phyloP scores from a whole-genome alignment of 2,797 vertebrate genomes.

The Paguma larvata region DNA sequence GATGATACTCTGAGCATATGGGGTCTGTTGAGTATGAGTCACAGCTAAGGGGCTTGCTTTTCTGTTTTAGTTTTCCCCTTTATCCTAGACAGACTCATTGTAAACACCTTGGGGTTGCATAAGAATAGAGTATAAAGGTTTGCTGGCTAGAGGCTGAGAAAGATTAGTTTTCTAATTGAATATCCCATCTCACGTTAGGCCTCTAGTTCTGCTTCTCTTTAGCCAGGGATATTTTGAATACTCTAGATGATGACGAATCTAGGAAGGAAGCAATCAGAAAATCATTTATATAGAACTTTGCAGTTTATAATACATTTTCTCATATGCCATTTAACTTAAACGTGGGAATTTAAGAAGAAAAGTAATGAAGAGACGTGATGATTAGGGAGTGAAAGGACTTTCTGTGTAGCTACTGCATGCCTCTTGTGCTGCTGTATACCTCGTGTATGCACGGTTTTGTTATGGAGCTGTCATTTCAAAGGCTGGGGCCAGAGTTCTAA shows the following conservation, averaged over 20 bases:
- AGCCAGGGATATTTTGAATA: background rate
- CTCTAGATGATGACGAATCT: background rate
- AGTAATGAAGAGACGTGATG: background rate
- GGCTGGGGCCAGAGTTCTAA: background rate
- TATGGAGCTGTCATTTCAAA: background rate
- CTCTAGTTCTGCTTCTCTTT: slow-evolving; percentile 52
- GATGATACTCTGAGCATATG: background rate
- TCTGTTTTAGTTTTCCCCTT: background rate
- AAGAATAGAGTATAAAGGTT: slow-evolving; percentile 37
- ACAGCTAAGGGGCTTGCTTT: slow-evolving; percentile 48
- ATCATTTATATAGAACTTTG: background rate
- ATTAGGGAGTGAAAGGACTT: background rate
- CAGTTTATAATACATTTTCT: slow-evolving; percentile 23
- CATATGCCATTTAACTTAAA: slow-evolving; percentile 37
- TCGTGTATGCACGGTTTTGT: background rate
- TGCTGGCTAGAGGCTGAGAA: slow-evolving; percentile 1
- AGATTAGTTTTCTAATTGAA: slow-evolving; percentile 62
- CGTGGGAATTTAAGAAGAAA: background rate
- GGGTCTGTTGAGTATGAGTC: background rate
- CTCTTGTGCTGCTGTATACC: background rate
- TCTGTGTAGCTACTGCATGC: background rate
- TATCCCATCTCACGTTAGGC: slow-evolving; percentile 6
- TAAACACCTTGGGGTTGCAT: slow-evolving; percentile 3
- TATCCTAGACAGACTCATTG: background rate
- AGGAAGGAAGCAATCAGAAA: slow-evolving; percentile 26